phyloP scores from a whole-genome alignment of 2,888 invertebrate species.

The Automeris io region DNA sequence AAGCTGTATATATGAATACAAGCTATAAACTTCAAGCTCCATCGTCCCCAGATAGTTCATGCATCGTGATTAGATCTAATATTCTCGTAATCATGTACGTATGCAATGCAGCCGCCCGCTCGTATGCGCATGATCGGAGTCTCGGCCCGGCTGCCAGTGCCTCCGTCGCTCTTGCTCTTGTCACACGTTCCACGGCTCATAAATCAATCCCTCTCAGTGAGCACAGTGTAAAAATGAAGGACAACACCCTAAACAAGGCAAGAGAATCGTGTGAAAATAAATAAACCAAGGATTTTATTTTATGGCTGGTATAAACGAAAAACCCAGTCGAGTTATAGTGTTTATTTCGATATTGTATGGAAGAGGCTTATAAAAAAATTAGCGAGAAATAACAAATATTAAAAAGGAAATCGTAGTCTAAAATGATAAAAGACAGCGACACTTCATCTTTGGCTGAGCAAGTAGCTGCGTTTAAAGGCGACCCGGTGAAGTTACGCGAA shows the following conservation, averaged over 20 bases:
- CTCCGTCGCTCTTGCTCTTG: conserved; percentile 32
- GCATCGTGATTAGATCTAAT: conserved; percentile 9
- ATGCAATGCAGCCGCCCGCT: background rate
- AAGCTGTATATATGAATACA: too few relatives aligned
- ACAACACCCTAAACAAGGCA: conserved; percentile 33
- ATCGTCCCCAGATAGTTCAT: conserved; percentile 2
- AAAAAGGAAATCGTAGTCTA: conserved; percentile 17
- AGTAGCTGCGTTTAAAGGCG: conserved; percentile 76
- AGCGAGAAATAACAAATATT: conserved; percentile 19
- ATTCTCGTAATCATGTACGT: background rate
- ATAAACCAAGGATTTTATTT: conserved; percentile 31
- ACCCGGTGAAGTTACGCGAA: conserved; percentile 76
- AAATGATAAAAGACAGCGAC: conserved; percentile 63
- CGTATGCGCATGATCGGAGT: conserved; percentile 65
- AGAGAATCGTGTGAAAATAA: conserved; percentile 23
- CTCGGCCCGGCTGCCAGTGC: conserved; percentile 44
- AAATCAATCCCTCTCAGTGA: conserved; percentile 13
- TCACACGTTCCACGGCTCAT: conserved; percentile 30
- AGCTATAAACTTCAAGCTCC: background rate
- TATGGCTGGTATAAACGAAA: conserved; percentile 16
- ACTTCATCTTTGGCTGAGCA: conserved; percentile 58
- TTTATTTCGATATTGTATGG: conserved; percentile 30
- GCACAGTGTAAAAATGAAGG: conserved; percentile 34
- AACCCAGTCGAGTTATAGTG: conserved; percentile 23
- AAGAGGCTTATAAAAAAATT: conserved; percentile 19